Conservation (phyloP, 2,888 invertebrate genomes). For the Eupithecia tripunctaria region DNA sequence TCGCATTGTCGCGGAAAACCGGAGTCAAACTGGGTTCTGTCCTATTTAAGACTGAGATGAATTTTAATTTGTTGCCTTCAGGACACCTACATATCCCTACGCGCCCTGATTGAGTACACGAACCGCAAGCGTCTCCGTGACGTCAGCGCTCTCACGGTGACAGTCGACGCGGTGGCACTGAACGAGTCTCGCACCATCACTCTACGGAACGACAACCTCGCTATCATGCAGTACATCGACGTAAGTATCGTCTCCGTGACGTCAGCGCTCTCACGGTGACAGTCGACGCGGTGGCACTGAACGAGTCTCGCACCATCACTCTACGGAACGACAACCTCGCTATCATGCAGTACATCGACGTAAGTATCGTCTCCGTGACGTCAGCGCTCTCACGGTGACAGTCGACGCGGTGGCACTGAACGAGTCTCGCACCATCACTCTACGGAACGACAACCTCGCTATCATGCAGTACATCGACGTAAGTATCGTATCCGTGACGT, state of each 20-base stretch:
- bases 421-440: slow-evolving; percentile 55
- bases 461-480: slow-evolving; percentile 91
- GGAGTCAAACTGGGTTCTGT: too few species aligned
- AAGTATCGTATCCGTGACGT: slow-evolving; percentile 90
- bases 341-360: slow-evolving; percentile 90
- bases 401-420: slow-evolving; percentile 92
- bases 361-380: slow-evolving; percentile 89
- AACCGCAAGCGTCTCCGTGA: slow-evolving; percentile 93
- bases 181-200: slow-evolving; percentile 51
- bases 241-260: slow-evolving; percentile 89
- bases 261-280: slow-evolving; percentile 90
- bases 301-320: slow-evolving; percentile 51
- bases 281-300: slow-evolving; percentile 93
- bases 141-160: slow-evolving; percentile 90
- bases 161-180: slow-evolving; percentile 93
- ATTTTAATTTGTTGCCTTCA: slow-evolving; percentile 50
- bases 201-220: slow-evolving; percentile 90
- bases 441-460: slow-evolving; percentile 91
- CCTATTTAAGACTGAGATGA: neutral
- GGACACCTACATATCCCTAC: slow-evolving; percentile 94
- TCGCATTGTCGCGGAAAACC: too few species aligned
- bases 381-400: slow-evolving; percentile 90
- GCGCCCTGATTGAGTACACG: slow-evolving; percentile 95
- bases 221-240: slow-evolving; percentile 90
- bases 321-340: slow-evolving; percentile 91